Base-by-base conservation (phyloP, 92 coral and sea anemone species). In the Epizoanthus illoricatus region DNA sequence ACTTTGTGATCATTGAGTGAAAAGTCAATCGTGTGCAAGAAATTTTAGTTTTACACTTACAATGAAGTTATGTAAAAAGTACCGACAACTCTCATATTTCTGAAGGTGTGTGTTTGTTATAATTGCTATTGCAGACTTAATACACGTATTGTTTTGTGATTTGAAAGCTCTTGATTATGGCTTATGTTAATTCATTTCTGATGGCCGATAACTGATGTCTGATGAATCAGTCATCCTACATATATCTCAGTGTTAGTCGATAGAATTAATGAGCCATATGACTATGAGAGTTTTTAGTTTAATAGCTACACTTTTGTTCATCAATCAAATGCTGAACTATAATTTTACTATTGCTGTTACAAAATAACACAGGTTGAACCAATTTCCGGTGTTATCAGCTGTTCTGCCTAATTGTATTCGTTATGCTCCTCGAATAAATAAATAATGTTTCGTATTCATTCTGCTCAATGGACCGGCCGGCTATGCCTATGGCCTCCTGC, bases 131-230 rank as follows among this genome's bases (percentile, higher is more conserved):
- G 43, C 16, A 17, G 39, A 65, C 42, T 65, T 65, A 1, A 65
- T 65, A 76, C 70, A 76, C 70, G 81, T 76, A 76, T 15, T 76
- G 57, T 3, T 10, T 61, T 41, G 57, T 42, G 81, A 76, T 76
- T 76, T 49, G 69, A 61, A 76, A n/a, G 56, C 56, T 76, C 39
- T 4, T 19, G 9, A 15, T 72, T 20, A 12, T 7, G 28, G 62
- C 20, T n/a, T 20, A 65, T 65, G 70, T 8, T 65, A 65, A 65
- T 65, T 21, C 41, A 21, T 65, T 65, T 24, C 56, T 10, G 56
- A 49, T 8, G 15, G 1, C 9, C 9, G 11, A 49, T 49, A 2
- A 8, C 56, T 52, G 56, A 8, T 49, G 55, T n/a, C n/a, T 28
- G 36, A 28, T 28, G 36, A 28, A 28, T 28, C 33, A 49, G 8